Evolutionary conservation across 2,797 vertebrate species (phyloP), one percentile per base, ranked within the genome.

Genomic region (Ctenopoma multispine): DNA sequence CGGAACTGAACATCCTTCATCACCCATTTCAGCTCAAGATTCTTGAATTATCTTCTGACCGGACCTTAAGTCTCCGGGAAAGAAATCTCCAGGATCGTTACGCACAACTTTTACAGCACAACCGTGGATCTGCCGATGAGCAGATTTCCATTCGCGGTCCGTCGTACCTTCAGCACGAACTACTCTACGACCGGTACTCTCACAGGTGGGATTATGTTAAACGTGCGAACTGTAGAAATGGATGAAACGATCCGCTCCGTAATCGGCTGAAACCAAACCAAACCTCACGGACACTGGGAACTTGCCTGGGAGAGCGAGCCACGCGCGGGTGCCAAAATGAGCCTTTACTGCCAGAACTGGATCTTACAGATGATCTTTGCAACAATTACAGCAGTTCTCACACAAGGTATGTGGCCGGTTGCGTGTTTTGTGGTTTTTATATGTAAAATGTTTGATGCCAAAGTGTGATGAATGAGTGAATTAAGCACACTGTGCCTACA

Each of bases 91-190:
- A 15, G 49, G 55, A 48, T 77, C 66, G 49, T 89, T 88, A 77
- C 89, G 91, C 92, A 47, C 86, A 88, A 90, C 90, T 92, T 93
- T 93, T 91, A 89, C n/a, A 87, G 88, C 92, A 63, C 81, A 66
- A 53, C 49, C 43, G 63, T 51, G 48, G 58, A 63, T 10, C 48
- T 7, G 46, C 57, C 7, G 63, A 43, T n/a, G 79, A 69, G 48
- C 69, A 31, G 18, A 75, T 46, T 36, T 79, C 61, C 67, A 76
- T 71, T 72, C 77, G 67, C 68, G 43, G 50, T 77, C 56, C 29
- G 10, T 51, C 5, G 43, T 21, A 66, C 44, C 64, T 51, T 61
- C 76, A 60, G 34, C 53, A n/a, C 50, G 79, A 74, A 74, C 64
- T 56, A 59, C 68, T 47, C 47, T 34, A 2, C 57, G 38, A 60